A percentile compares a stretch with the other conserved stretches of the same genome.
These are phyloP conservation scores for Pedicia rivosa DNA, from an alignment of 2,888 invertebrate species.

Conservation along the genomic window DNA sequence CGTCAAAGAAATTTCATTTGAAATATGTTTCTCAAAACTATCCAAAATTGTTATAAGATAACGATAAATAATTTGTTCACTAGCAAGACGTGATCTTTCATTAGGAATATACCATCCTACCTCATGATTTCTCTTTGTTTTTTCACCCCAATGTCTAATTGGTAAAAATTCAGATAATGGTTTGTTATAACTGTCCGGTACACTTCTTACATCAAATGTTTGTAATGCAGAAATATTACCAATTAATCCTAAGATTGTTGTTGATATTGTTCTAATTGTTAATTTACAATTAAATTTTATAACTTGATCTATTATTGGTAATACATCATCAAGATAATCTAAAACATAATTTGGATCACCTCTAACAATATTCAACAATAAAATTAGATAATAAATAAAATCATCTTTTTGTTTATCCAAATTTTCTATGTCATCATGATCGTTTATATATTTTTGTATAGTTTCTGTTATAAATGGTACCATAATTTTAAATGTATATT, in stretches of 20 bases:
- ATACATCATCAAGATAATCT: conserved; percentile 44
- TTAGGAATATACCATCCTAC: conserved; percentile 67
- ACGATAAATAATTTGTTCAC: conserved; percentile 44
- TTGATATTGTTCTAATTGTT: conserved; percentile 44
- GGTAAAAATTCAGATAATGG: conserved; percentile 54
- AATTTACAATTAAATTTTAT: conserved; percentile 51
- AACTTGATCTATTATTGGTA: conserved; percentile 50
- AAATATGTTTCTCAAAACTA: conserved; percentile 39
- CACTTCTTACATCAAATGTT: conserved; percentile 45
- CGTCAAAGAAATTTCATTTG: conserved; percentile 35
- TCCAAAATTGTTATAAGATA: conserved; percentile 49
- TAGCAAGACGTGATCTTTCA: conserved; percentile 46
- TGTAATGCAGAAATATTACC: conserved; percentile 42
- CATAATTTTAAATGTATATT: conserved; percentile 51
- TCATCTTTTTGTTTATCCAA: conserved; percentile 68
- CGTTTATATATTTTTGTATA: conserved; percentile 40
- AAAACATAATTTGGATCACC: conserved; percentile 46
- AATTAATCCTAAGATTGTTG: conserved; percentile 41
- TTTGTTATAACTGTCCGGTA: conserved; percentile 39
- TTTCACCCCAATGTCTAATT: conserved; percentile 62
- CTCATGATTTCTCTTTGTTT: conserved; percentile 38
- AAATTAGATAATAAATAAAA: conserved; percentile 56
- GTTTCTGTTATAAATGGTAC: conserved; percentile 55
- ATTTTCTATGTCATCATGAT: conserved; percentile 46
- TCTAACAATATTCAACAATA: conserved; percentile 55